Evolutionary conservation across 2,888 invertebrate species (phyloP), one percentile per base, ranked within the genome.

Genomic region (Heliconius erato): DNA sequence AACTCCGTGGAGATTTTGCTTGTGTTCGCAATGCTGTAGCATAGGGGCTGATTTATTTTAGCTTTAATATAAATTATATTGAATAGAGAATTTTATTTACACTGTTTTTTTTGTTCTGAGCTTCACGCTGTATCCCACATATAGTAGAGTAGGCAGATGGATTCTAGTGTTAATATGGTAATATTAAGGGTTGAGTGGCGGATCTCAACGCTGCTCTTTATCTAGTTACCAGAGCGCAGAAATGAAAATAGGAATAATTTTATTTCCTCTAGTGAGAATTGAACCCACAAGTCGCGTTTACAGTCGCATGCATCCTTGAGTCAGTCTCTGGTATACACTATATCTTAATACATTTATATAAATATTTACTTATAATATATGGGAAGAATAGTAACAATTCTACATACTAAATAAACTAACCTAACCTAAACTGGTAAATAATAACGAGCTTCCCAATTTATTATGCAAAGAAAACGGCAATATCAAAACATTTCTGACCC

Each of bases 1-100:
- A 63, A 77, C 63, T 79, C 81, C 80, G 28, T 72, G 16, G 82
- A 78, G 82, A 84, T 80, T 82, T 68, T 44, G 12, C 49, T 28
- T 78, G n/a, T 67, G 11, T 67, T 49, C 44, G 78, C 11, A 23
- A 23, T 44, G 54, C 0, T 76, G 32, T 78, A 28, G 14, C 3
- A 49, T 76, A 76, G 12, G 54, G 74, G 54, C n/a, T 63, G 32
- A 35, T 63, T n/a, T 23, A 59, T 32, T 23, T 76, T 11, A 35
- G 59, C 11, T 1, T 74, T 49, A 26, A 23, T 19, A 69, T 69
- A 3, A 19, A 28, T 68, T 68, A 32, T 68, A 28, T 68, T 19
- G 54, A 54, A 6, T 54, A 54, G 23, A 54, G 0, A 54, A 23
- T 19, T 23, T 54, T 54, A 23, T 54, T 54, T 23, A 54, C 23